Base-by-base conservation (phyloP, 1,140 invertebrate species). In the Meloidogyne chitwoodi region DNA sequence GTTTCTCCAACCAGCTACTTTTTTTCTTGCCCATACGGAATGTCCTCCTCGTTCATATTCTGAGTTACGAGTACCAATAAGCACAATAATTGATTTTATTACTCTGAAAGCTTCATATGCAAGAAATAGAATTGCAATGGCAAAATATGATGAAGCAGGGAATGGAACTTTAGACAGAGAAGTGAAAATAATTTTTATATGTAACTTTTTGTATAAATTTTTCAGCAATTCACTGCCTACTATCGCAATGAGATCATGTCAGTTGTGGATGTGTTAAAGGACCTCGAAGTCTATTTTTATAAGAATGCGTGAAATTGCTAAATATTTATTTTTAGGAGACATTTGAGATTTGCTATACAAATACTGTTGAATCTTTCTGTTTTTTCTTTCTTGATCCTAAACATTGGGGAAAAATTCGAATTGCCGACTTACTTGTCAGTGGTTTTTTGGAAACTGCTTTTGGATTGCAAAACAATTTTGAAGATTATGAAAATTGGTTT, bases 341-440 rank as follows among this genome's bases (percentile, higher is more conserved):
- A 12, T 67, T 77, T 26, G 75, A 27, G 16, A 62, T 68, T 44
- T 77, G 41, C 38, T 77, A 77, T 44, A 29, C 56, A 64, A 66
- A 66, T 14, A 77, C 76, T 16, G 77, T 78, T 14, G 34, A 63
- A 19, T 76, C 77, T 14, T 80, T 79, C 70, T 78, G 80, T 38
- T 78, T 78, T 44, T 78, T 78, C 26, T 78, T 78, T 44, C 77
- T 78, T n/a, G 77, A 78, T 44, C 66, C 63, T 16, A 78, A 79
- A 34, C 76, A 74, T 38, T 41, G 22, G 16, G 76, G 77, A 26
- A 61, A 68, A 27, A 68, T 65, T 68, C 79, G 77, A 16, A 79
- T 78, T 29, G 26, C 76, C 22, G 77, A 78, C 24, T 34, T 79
- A 2, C 68, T 78, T 26, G 76, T 80, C 26, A 78, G 77, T 61